Base-by-base conservation (phyloP, 2,113 vertebrate species). In the Paratilapia polleni region DNA sequence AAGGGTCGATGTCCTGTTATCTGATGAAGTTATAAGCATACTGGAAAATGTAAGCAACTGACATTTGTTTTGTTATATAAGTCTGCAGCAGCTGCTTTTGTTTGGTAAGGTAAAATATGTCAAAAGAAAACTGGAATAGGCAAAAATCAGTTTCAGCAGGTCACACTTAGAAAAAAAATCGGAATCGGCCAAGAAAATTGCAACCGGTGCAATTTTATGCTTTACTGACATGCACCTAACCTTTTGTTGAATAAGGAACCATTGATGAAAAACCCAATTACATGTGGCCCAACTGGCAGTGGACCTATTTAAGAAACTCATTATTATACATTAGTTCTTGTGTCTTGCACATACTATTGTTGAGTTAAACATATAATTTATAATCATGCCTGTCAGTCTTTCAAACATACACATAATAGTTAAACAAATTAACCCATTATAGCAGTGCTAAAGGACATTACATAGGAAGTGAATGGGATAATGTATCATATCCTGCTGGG, bases 371-470 rank as follows among this genome's bases (percentile, higher is more conserved):
- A 60, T 88, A 61, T 87, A 78, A 78, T 89, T 86, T 34, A 90
- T 80, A 74, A 83, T 87, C 82, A 85, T 80, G 81, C 60, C 80
- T 81, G 86, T 90, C 80, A 57, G 86, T 84, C 89, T 84, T 93
- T 85, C 81, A 90, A 87, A 84, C 52, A 66, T 22, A 63, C 28
- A 85, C 85, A 88, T 88, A 66, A 85, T 70, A 64, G 76, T 79
- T 5, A 63, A 91, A 90, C 93, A 92, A 91, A 94, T 85, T 78
- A 78, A 38, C 58, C 84, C 20, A 83, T 93, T 89, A 89, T n/a
- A 73, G 84, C 58, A 58, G 66, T 70, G 60, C 49, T 81, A 82
- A 74, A 49, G 12, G 83, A 74, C 78, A 85, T 88, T 89, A 82
- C 61, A 82, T 36, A 75, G 81, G 68, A 52, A 58, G 4, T 90